Evolutionary conservation across 2,888 invertebrate genomes (phyloP).

Genomic region (Tanytarsus gracilentus): DNA sequence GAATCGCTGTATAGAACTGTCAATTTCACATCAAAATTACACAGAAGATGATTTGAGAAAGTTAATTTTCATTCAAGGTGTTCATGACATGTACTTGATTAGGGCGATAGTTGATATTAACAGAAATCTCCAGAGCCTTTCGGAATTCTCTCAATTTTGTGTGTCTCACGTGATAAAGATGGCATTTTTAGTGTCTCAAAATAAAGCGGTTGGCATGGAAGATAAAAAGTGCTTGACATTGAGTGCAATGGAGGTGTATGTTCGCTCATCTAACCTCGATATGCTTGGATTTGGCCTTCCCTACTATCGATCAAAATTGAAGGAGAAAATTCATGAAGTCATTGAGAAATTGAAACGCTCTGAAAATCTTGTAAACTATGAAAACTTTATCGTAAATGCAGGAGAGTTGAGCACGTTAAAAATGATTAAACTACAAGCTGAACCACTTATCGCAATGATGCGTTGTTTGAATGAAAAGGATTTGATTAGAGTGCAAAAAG

Average conservation of each 20-base stretch:
- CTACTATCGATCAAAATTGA: conserved; percentile 40
- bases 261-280: conserved; percentile 39
- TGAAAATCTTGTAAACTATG: conserved; percentile 32
- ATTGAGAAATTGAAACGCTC: conserved; percentile 9
- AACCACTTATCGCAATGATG: conserved; percentile 35
- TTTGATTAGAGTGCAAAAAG: conserved; percentile 32
- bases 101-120: conserved; percentile 47
- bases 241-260: conserved; percentile 42
- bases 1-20: conserved; percentile 91
- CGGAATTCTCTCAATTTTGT: conserved; percentile 39
- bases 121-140: conserved; percentile 35
- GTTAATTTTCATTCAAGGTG: conserved; percentile 46
- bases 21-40: conserved; percentile 40
- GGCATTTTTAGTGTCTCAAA: conserved; percentile 38
- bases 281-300: conserved; percentile 40
- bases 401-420: conserved; percentile 35
- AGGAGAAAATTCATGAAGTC: conserved; percentile 37
- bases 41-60: conserved; percentile 46
- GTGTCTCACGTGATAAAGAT: conserved; percentile 40
- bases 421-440: conserved; percentile 38
- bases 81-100: conserved; percentile 41
- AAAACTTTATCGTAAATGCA: conserved; percentile 36
- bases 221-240: conserved; percentile 38
- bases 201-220: conserved; percentile 38
- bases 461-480: neutral